Evolutionary conservation across 2,797 vertebrate genomes (phyloP).

Genomic region (Carapus acus): DNA sequence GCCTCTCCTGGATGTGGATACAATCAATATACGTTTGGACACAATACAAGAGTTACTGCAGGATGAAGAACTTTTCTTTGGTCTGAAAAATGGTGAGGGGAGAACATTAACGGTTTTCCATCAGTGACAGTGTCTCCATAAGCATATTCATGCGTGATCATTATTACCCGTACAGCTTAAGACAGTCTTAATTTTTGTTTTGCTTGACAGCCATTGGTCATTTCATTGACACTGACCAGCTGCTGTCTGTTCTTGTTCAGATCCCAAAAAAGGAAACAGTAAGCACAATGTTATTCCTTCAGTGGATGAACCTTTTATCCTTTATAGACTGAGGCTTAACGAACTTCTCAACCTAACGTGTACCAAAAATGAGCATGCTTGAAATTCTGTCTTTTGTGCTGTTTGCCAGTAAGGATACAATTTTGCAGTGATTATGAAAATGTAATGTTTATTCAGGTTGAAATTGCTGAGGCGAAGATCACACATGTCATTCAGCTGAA

Average conservation of each 20-base stretch:
- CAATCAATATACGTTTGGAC: slow-evolving; percentile 88
- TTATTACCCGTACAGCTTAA: too few relatives aligned
- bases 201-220: slow-evolving; percentile 80
- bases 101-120: neutral
- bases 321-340: too few relatives aligned
- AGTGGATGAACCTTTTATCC: slow-evolving; percentile 1
- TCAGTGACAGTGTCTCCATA: neutral
- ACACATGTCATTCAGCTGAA: slow-evolving; percentile 94
- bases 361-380: neutral
- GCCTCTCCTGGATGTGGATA: slow-evolving; percentile 83
- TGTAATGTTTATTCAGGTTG: slow-evolving; percentile 78
- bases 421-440: too few relatives aligned
- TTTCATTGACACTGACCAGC: slow-evolving; percentile 94
- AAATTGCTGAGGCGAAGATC: slow-evolving; percentile 92
- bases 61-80: slow-evolving; percentile 90
- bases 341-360: too few relatives aligned
- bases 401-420: neutral
- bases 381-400: neutral
- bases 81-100: slow-evolving; percentile 82
- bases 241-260: slow-evolving; percentile 92
- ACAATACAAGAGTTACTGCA: slow-evolving; percentile 88
- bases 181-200: slow-evolving; percentile 15
- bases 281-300: slow-evolving; percentile 32
- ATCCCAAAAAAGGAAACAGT: slow-evolving; percentile 97
- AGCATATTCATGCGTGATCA: slow-evolving; percentile 2